Conservation (phyloP, 2,113 vertebrate species). For the Syrrhaptes paradoxus region DNA sequence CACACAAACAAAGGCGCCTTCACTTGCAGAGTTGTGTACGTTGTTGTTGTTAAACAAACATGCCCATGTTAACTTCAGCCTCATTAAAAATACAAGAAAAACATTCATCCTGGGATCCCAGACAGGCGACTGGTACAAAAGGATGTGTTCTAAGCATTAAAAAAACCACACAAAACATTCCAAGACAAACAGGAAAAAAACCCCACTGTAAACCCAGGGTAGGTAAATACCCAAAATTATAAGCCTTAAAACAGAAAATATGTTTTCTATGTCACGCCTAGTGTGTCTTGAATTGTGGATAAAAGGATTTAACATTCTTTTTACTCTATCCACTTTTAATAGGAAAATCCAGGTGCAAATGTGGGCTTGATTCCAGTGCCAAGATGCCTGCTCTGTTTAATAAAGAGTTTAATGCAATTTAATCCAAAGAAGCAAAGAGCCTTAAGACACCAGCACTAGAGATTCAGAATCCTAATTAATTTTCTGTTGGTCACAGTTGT, state of each 20-base stretch:
- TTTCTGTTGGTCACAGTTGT: slow-evolving; percentile 40
- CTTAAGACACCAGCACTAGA: slow-evolving; percentile 12
- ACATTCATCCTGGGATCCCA: slow-evolving; percentile 18
- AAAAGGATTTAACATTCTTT: slow-evolving; percentile 61
- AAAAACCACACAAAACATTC: not conserved
- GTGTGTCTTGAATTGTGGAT: not conserved
- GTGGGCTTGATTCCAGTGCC: slow-evolving; percentile 54
- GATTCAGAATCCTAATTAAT: slow-evolving; percentile 63
- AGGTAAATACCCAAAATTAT: slow-evolving; percentile 18
- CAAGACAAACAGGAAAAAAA: slow-evolving; percentile 16
- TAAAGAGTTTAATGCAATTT: slow-evolving; percentile 62
- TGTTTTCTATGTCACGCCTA: not conserved
- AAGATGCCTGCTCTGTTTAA: slow-evolving; percentile 69
- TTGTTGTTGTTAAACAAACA: slow-evolving; percentile 37
- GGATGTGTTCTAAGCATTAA: not conserved
- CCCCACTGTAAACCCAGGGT: not conserved
- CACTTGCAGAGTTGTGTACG: not conserved
- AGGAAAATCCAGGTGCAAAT: slow-evolving; percentile 74
- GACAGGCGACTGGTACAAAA: not conserved
- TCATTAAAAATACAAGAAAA: slow-evolving; percentile 57
- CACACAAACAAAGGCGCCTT: slow-evolving; percentile 13
- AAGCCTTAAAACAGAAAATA: not conserved
- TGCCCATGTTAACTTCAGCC: slow-evolving; percentile 14
- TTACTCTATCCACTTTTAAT: slow-evolving; percentile 66
- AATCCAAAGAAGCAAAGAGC: slow-evolving; percentile 62